A percentile compares a stretch with the other conserved stretches of the same genome.
phyloP scores from a whole-genome alignment of 1,140 invertebrate species.

The Pseudachorutes palmiensis region DNA sequence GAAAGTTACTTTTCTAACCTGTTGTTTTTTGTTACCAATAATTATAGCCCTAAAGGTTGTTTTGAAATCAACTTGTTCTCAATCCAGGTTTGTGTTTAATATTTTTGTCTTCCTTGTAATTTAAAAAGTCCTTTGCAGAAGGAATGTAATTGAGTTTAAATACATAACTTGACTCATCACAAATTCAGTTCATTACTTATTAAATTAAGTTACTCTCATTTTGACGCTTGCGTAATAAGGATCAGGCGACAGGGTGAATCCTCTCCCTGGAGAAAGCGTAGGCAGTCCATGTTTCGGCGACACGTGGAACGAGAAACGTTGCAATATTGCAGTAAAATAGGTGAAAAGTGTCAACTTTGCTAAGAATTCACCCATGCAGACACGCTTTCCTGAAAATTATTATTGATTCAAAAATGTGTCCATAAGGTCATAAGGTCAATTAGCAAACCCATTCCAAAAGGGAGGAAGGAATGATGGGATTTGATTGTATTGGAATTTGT shows the following conservation, averaged over 20 bases:
- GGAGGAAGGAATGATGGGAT: constrained; percentile 57
- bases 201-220: background rate
- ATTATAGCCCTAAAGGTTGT: too few relatives aligned
- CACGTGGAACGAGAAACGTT: constrained; percentile 59
- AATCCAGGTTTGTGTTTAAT: too few relatives aligned
- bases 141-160: too few relatives aligned
- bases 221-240: constrained; percentile 26
- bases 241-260: constrained; percentile 30
- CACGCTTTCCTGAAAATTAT: constrained; percentile 55
- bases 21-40: too few relatives aligned
- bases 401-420: background rate
- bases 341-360: constrained; percentile 78
- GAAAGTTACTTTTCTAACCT: too few relatives aligned
- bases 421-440: background rate
- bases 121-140: too few relatives aligned
- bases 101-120: too few relatives aligned
- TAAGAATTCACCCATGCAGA: constrained; percentile 75
- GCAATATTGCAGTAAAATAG: constrained; percentile 66
- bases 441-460: constrained; percentile 63
- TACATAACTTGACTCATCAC: too few relatives aligned
- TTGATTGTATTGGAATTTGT: constrained; percentile 54
- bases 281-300: constrained; percentile 16
- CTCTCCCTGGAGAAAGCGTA: constrained; percentile 15
- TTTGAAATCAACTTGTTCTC: too few relatives aligned
- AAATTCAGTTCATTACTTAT: too few relatives aligned